Evolutionary conservation across 2,888 invertebrate species (phyloP), one percentile per base, ranked within the genome.

Genomic region (Parnassius apollo): DNA sequence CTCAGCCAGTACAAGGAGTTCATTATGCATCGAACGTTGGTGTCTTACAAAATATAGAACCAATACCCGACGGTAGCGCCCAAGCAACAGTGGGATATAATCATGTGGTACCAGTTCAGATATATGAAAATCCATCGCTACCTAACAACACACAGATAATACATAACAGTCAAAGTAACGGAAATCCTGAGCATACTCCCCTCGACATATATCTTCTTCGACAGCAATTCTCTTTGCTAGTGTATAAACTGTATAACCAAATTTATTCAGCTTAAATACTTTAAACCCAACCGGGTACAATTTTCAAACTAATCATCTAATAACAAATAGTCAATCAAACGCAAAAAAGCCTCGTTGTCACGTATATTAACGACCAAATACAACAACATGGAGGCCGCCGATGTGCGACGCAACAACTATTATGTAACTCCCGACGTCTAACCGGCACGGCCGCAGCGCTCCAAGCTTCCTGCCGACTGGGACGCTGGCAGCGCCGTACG

Each of bases 1-100:
- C 48, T 2, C 77, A 89, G 89, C 75, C 86, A 2, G 83, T 88
- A 56, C 93, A 93, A 68, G 90, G 92, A 64, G 94, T 94, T 22
- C 88, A 93, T 66, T 94, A 95, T 78, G 82, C 93, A 46, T 93
- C 93, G 0, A 94, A 95, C 73, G 92, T 92, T 72, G 93, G 92
- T 90, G 94, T 94, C 12, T 94, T 93, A 82, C 94, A 94, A 9
- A 55, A 44, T 13, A 13, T 9, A 9, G 62, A 42, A 8, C 54
- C 67, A 44, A 60, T 64, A 11, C n/a, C 22, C 61, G 62, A 18
- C 22, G 58, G 42, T 18, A 44, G 12, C 12, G 13, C 2, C 9
- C 44, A 42, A 9, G 18, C 53, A 4, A 13, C 10, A 22, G 18
- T 60, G 9, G 50, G 44, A 22, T 54, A 42, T 42, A 60, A 61